Conservation (phyloP, 2,113 vertebrate genomes). For the Montifringilla adamsi region DNA sequence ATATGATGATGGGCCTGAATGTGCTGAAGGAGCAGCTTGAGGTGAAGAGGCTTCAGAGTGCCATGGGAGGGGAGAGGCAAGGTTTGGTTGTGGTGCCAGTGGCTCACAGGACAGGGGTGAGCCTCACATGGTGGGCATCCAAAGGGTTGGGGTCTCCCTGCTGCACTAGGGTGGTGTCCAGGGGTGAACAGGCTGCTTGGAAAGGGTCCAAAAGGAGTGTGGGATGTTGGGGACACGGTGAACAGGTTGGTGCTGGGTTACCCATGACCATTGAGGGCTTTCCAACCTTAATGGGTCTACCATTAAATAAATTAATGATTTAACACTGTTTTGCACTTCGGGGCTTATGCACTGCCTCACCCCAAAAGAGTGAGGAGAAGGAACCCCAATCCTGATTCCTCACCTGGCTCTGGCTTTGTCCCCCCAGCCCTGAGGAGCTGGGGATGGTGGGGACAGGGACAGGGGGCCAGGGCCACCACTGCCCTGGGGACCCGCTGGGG, state of each 20-base stretch:
- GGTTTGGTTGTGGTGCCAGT: not conserved
- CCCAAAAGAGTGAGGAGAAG: fast-evolving
- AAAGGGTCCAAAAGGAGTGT: not conserved
- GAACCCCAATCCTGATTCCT: fast-evolving
- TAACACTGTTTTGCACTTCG: fast-evolving
- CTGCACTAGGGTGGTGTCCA: not conserved
- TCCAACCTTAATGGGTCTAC: not conserved
- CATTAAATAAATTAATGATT: not conserved
- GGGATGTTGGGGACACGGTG: not conserved
- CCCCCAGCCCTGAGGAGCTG: not conserved
- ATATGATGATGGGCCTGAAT: not conserved
- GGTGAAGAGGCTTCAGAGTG: not conserved
- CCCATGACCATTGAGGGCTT: not conserved
- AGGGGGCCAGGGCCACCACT: fast-evolving
- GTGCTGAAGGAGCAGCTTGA: not conserved
- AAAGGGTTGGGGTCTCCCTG: not conserved
- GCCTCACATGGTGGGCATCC: not conserved
- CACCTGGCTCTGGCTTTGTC: not conserved
- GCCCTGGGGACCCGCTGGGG: fast-evolving
- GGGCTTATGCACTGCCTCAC: not conserved
- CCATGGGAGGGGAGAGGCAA: fast-evolving
- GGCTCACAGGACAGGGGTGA: fast-evolving
- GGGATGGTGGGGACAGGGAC: not conserved
- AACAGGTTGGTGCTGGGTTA: not conserved
- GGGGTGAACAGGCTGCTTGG: not conserved